Conservation (phyloP, 2,797 vertebrate genomes). For the Xerus rutilus region DNA sequence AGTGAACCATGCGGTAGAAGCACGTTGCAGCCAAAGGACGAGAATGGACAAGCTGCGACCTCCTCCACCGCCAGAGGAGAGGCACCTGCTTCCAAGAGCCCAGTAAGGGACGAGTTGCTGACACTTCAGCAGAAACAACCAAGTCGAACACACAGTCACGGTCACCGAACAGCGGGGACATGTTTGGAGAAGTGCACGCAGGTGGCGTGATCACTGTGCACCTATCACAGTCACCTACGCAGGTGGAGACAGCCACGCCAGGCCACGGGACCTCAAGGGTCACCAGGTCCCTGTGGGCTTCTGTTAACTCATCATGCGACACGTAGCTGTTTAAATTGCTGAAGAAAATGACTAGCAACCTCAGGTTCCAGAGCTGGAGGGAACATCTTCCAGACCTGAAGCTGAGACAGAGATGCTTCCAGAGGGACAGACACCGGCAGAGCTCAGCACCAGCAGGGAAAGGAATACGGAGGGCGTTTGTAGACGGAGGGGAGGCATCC, state of each 20-base stretch:
- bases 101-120: not conserved
- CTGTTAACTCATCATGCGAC: not conserved
- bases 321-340: not conserved
- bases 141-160: too few relatives aligned
- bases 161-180: too few relatives aligned
- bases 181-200: not conserved
- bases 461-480: not conserved
- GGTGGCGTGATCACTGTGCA: not conserved
- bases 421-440: not conserved
- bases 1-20: not conserved
- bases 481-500: too few relatives aligned
- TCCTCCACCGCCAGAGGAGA: not conserved
- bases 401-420: not conserved
- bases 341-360: not conserved
- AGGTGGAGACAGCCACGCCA: not conserved
- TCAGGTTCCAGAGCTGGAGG: not conserved
- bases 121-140: not conserved
- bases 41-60: not conserved
- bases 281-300: not conserved
- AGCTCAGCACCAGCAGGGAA: too few relatives aligned
- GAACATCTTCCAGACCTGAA: not conserved
- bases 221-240: not conserved
- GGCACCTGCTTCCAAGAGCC: not conserved
- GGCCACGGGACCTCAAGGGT: not conserved
- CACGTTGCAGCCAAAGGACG: not conserved